A percentile compares a stretch with the other conserved stretches of the same genome.
Evolutionary conservation across 2,888 invertebrate genomes (phyloP).

Genomic region (Conus canariensis): DNA sequence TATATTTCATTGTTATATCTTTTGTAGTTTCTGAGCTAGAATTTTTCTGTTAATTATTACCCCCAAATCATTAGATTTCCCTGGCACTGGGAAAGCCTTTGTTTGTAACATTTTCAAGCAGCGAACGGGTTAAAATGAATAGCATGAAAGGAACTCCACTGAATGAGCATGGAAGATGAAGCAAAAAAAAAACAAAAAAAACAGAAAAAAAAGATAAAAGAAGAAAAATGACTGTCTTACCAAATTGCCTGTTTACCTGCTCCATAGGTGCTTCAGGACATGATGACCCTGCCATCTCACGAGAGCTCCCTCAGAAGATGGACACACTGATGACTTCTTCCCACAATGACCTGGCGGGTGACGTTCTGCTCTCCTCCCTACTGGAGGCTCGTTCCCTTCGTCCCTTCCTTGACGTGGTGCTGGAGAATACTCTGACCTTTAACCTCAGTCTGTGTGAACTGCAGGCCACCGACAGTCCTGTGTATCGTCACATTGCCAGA

Average conservation of each 20-base stretch:
- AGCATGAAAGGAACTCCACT: no score
- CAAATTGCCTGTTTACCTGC: background rate
- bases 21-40: no score
- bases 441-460: slow-evolving; percentile 88
- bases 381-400: slow-evolving; percentile 64
- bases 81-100: no score
- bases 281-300: slow-evolving; percentile 45
- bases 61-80: no score
- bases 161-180: no score
- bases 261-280: slow-evolving; percentile 48
- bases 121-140: no score
- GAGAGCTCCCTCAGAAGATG: slow-evolving; percentile 48
- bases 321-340: slow-evolving; percentile 47
- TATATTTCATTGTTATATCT: no score
- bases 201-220: no score
- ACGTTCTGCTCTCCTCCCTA: slow-evolving; percentile 57
- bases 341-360: slow-evolving; percentile 55
- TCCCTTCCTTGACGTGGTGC: slow-evolving; percentile 84
- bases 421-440: slow-evolving; percentile 87
- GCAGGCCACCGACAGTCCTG: slow-evolving; percentile 62
- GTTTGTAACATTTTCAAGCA: no score
- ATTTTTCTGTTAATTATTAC: no score
- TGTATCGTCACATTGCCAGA: slow-evolving; percentile 60
- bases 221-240: background rate
- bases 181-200: no score